Base-by-base conservation (phyloP, 2,888 invertebrate species). In the Temnothorax ravouxi region DNA sequence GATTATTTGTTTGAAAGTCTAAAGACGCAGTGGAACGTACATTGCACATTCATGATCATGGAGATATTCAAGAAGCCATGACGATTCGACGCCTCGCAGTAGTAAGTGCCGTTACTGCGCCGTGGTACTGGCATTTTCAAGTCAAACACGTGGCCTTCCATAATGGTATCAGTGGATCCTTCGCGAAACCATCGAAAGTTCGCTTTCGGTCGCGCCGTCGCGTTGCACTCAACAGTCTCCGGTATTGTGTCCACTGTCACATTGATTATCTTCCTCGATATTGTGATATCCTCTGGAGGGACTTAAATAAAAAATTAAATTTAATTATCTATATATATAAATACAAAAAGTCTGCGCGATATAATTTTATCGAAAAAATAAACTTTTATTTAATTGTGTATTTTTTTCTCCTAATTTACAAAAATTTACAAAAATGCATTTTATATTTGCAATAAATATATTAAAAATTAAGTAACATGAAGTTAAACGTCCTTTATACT, bases 201-300 rank as follows among this genome's bases (percentile, higher is more conserved):
- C 0, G 97, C 96, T 92, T 96, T 96, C 0, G 97, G 97, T 91
- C 96, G 97, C 2, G 97, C 97, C 85, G 96, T 96, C 0, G 96
- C 96, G 85, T 94, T 95, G 92, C 97, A 97, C 86, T 95, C 95
- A 47, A 97, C 96, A 83, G 95, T 95, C 84, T 95, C 96, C 2
- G 96, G 96, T 81, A 95, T 95, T 86, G 96, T 95, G 83, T 96
- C 95, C 90, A 96, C 96, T 54, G 95, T 94, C 34, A 96, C 96
- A 87, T 96, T 95, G 54, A 96, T 95, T 44, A 95, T 92, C 74
- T 92, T 95, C 80, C 95, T 95, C 4, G 97, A 97, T 13, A 98
- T 97, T 1, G 96, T 97, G 89, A 98, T 96, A 92, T 98, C 97
- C 93, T 98, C 98, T n/a, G 99, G 99, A 87, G 97, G 97, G 96